Base-by-base conservation (phyloP, 2,797 vertebrate genomes). In the Semaprochilodus insignis region DNA sequence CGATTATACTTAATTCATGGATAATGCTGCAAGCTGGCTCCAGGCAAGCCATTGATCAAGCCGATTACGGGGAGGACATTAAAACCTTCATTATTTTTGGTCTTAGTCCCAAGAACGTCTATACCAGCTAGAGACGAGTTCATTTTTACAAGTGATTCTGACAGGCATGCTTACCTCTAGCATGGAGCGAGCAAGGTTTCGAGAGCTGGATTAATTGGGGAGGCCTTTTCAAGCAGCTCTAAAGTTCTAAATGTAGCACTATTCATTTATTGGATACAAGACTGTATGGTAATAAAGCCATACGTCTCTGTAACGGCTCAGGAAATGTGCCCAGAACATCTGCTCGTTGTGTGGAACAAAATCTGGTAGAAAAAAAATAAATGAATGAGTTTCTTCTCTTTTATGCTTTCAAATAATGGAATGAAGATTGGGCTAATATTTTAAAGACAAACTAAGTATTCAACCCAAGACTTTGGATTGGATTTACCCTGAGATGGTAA, bases 1-100 rank as follows among this genome's bases (percentile, higher is more conserved):
- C 70, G 78, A 85, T 82, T 74, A 82, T 75, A 65, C 75, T 85
- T 84, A 84, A 85, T 87, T 81, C 79, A 82, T 16, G 60, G 66
- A 74, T 80, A 84, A 87, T 77, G 73, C 81, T 77, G 80, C 57
- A 54, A 84, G 80, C 81, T 70, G 21, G 84, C 84, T 85, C 79
- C 60, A 84, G 81, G 84, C 70, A 36, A 83, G 79, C 79, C 82
- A 84, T 81, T 81, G 86, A 87, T 87, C 84, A 84, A 74, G 80
- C 34, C 72, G 82, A 87, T 87, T 81, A 85, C 36, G 75, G 75
- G 10, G 23, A 70, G 72, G 67, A 82, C 86, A 85, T 85, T 83
- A 83, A 81, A 81, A 65, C 70, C 73, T 74, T 80, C 81, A 72
- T 87, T 83, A 81, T 79, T 83, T 81, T 63, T 55, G 66, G 51